These are phyloP conservation scores for Lasioglossum marginatum DNA, from an alignment of 2,888 invertebrate species.

Conservation along the genomic window DNA sequence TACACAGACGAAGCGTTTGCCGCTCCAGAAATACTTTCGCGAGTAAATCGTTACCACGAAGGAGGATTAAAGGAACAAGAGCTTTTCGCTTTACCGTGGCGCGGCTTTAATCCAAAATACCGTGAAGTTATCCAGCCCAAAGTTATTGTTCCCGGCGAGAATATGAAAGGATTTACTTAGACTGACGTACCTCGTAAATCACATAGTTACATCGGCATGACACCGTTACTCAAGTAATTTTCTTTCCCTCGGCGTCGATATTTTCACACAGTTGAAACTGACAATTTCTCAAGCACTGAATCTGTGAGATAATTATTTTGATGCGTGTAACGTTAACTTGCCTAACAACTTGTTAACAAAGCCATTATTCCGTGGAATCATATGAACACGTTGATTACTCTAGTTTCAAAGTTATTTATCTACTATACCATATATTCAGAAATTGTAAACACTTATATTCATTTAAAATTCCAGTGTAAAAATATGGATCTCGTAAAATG, in stretches of 20 bases:
- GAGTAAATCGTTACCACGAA: conserved; percentile 1
- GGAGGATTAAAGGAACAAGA: not conserved
- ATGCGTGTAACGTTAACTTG: not conserved
- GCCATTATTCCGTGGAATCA: not conserved
- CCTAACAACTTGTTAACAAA: not conserved
- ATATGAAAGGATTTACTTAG: not conserved
- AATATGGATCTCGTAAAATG: no score
- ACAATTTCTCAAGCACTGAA: not conserved
- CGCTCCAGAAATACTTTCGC: not conserved
- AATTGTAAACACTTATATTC: no score
- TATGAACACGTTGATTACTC: not conserved
- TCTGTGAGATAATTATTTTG: not conserved
- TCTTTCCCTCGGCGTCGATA: not conserved
- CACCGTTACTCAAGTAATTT: not conserved
- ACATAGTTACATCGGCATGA: not conserved
- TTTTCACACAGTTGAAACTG: not conserved
- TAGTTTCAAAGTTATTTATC: no score
- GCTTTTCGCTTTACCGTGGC: not conserved
- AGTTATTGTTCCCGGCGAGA: not conserved
- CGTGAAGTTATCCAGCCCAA: not conserved
- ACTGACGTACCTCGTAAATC: conserved; percentile 13
- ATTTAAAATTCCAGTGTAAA: no score
- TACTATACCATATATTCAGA: no score
- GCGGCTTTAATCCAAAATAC: not conserved
- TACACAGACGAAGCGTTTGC: not conserved